Evolutionary conservation across 2,888 invertebrate species (phyloP), one percentile per base, ranked within the genome.

Genomic region (Hydrotaea diabolus): DNA sequence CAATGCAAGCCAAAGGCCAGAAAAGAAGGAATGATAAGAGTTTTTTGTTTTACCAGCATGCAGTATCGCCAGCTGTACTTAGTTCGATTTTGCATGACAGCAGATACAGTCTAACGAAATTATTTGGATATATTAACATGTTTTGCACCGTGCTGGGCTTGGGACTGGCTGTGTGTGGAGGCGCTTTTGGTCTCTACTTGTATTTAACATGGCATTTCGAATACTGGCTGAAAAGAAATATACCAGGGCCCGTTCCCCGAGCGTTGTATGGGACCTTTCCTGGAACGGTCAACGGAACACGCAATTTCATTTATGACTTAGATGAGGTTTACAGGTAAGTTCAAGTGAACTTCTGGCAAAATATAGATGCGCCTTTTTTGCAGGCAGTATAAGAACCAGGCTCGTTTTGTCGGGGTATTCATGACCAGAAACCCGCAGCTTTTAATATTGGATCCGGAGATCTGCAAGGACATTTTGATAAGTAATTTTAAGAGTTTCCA

Each of bases 281-380:
- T 0, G 89, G 88, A 0, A 82, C 88, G 8, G 73, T 92, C 1
- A 88, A 88, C 2, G 87, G 90, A 5, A 88, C 85, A 59, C 87
- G 88, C 80, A 91, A 91, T 71, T 87, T 92, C 3, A 89, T 91
- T 0, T 87, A 90, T 62, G 92, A 93, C 73, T 88, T 92, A 19
- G 90, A 92, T 83, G 88, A 89, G 13, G 89, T 93, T 17, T 93
- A 93, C 86, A 88, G 91, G 93, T 93, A 2, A 39, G 59, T 19
- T n/a, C 17, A 55, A n/a, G 23, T 11, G n/a, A 19, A 0, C 0
- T 36, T 8, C 36, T 3, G 8, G 36, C 3, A 36, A 36, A 36
- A 8, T 36, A 36, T 11, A 21, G n/a, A 90, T 85, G 89, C 89
- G 0, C 89, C 90, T 84, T 87, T 13, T 80, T 77, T 23, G 89